Percentiles rank a stretch among this genome's conserved stretches.
Evolutionary conservation across 2,797 vertebrate species (phyloP).

Genomic region (Sarcophilus harrisii): DNA sequence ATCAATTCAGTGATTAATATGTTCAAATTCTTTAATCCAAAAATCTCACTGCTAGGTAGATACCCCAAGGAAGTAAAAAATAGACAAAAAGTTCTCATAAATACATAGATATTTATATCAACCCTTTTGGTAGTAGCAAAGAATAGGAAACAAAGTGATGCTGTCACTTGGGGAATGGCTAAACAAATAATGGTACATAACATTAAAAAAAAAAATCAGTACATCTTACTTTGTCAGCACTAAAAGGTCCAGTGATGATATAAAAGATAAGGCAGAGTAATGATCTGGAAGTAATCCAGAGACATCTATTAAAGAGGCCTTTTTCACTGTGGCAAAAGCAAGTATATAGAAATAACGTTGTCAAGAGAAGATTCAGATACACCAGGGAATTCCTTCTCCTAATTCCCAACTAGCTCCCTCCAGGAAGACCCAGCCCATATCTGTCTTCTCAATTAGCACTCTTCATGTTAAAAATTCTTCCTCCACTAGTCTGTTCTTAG

Average conservation of each 20-base stretch:
- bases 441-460: background rate
- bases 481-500: background rate
- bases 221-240: background rate
- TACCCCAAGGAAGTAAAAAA: background rate
- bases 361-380: background rate
- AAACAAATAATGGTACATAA: background rate
- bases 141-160: background rate
- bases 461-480: background rate
- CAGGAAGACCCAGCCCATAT: background rate
- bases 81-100: background rate
- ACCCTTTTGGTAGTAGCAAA: background rate
- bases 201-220: background rate
- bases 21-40: background rate
- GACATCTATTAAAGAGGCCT: background rate
- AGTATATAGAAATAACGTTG: background rate
- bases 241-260: background rate
- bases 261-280: background rate
- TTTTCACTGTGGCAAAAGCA: background rate
- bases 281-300: background rate
- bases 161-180: background rate
- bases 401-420: too few species aligned
- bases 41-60: background rate
- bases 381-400: background rate
- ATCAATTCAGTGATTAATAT: background rate
- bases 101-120: background rate